Base-by-base conservation (phyloP, 2,888 invertebrate genomes). In the Lysandra bellargus region DNA sequence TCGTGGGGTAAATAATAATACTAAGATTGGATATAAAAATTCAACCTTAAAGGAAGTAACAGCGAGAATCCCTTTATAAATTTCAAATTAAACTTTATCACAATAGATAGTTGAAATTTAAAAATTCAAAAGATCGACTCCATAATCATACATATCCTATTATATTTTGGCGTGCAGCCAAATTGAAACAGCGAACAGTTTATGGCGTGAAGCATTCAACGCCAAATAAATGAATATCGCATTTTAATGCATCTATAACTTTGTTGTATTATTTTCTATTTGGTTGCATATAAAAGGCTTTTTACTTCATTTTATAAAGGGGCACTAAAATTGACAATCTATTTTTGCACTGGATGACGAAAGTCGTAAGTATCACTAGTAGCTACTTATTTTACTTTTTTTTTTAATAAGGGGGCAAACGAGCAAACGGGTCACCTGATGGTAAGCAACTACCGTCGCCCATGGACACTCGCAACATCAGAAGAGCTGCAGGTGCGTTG, bases 151-250 rank as follows among this genome's bases (percentile, higher is more conserved):
- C 33, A 76, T 76, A 76, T 76, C 76, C 23, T 53, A 75, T 76
- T 76, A 57, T 76, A 76, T 57, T 76, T 76, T 76, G 76, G 76
- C 76, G 49, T 4, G 76, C 30, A 53, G 49, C 76, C 76, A 76
- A 76, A 53, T 53, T 57, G 23, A 57, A 75, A 75, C 44, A 76
- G 76, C 76, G 49, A 33, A 53, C 76, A 76, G 30, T 76, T 76
- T 53, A 76, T 57, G 76, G 33, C 53, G 53, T 57, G 76, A 76
- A 76, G 7, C 53, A 57, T 76, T 76, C 76, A 76, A 76, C 76
- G 49, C 76, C 76, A 76, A 76, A 76, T 76, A 57, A 76, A 76
- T 76, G 53, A 76, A 33, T 76, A 76, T 57, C 7, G 53, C 57
- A 76, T 76, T 76, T 76, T 76, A 69, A 69, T 69, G 69, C 69